These are phyloP conservation scores for Artemia sinica DNA, from an alignment of 2,888 invertebrate species.

Conservation along the genomic window DNA sequence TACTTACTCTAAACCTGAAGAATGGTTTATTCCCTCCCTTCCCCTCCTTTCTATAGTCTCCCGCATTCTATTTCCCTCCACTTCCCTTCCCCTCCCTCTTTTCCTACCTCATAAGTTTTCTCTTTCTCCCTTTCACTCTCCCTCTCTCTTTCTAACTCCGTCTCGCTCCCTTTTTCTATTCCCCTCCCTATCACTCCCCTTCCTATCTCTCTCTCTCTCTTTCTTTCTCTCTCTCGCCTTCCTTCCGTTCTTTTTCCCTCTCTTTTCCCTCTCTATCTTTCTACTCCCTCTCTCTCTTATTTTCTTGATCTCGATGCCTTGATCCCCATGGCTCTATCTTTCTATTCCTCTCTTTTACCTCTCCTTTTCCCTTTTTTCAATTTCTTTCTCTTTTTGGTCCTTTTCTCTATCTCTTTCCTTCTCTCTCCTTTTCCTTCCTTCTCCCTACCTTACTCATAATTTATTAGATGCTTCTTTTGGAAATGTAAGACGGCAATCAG, in stretches of 20 bases:
- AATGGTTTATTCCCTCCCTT: no score
- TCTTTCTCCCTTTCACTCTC: constrained; percentile 8
- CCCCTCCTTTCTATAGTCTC: neutral
- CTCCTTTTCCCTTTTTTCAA: neutral
- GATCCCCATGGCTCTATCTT: no score
- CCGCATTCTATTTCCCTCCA: constrained; percentile 3
- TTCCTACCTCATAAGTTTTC: constrained; percentile 1
- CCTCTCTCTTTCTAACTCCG: neutral
- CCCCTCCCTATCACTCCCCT: neutral
- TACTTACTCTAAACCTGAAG: no score
- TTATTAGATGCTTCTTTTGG: neutral
- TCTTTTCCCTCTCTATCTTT: neutral
- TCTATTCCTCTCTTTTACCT: neutral
- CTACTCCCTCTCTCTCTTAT: no score
- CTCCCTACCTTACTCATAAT: neutral
- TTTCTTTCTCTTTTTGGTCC: no score
- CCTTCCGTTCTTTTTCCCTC: neutral
- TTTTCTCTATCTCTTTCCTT: no score
- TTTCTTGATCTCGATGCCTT: no score
- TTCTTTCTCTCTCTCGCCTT: neutral
- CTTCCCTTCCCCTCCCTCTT: neutral
- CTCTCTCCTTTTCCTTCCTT: neutral
- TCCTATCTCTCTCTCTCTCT: neutral
- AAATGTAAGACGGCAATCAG: neutral
- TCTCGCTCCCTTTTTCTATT: neutral